phyloP scores from a whole-genome alignment of 2,797 vertebrate species.

The Crotalus adamanteus region DNA sequence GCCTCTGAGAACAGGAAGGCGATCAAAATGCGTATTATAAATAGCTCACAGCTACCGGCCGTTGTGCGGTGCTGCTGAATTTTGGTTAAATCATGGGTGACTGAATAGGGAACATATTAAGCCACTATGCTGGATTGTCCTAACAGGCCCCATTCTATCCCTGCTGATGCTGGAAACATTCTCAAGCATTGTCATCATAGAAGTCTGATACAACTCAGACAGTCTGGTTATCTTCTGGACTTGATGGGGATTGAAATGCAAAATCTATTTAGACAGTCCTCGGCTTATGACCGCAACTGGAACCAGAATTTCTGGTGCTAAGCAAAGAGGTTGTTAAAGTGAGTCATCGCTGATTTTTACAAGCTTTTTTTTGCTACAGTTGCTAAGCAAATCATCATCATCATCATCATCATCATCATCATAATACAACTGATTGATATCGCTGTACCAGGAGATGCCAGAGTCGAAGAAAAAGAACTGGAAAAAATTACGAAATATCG shows the following conservation, averaged over 20 bases:
- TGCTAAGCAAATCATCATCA: too few species aligned
- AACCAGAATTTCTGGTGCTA: too few species aligned
- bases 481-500: too few species aligned
- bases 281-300: rapidly evolving
- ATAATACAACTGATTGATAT: too few species aligned
- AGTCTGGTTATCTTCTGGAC: not conserved
- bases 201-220: not conserved
- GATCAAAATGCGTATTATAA: not conserved
- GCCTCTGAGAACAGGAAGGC: not conserved
- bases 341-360: too few species aligned
- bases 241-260: not conserved
- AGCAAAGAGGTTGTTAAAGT: too few species aligned
- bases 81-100: not conserved
- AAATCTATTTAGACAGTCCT: not conserved
- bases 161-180: not conserved
- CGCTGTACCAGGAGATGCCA: too few species aligned
- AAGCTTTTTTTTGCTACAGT: too few species aligned
- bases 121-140: not conserved
- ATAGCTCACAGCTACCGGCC: not conserved
- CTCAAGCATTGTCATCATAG: not conserved
- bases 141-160: not conserved
- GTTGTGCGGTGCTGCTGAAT: not conserved
- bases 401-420: too few species aligned
- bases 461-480: too few species aligned
- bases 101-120: not conserved